Conservation (phyloP, 1,140 invertebrate species). For the Drosophila murphyi region DNA sequence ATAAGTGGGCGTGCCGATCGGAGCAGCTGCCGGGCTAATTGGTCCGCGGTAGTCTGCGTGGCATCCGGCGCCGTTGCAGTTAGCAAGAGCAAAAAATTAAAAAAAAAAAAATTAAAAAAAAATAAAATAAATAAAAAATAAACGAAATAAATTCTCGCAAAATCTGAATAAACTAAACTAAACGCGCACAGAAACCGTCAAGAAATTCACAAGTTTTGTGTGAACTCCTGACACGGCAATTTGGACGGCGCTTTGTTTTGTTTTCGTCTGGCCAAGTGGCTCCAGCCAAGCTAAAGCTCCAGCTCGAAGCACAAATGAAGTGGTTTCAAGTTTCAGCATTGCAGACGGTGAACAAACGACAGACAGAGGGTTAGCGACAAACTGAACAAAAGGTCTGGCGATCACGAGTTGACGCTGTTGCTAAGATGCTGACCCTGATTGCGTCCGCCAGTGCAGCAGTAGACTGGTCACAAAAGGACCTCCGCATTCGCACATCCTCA, state of each 20-base stretch:
- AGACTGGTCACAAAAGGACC: constrained; percentile 14
- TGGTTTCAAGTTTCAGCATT: constrained; percentile 69
- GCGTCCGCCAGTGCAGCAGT: constrained; percentile 44
- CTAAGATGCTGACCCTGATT: constrained; percentile 56
- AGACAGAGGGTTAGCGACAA: too few relatives aligned
- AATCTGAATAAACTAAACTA: not conserved
- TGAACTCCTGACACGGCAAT: constrained; percentile 70
- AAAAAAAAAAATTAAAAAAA: not conserved
- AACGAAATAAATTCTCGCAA: not conserved
- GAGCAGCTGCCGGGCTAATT: constrained; percentile 54
- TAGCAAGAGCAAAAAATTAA: constrained; percentile 3
- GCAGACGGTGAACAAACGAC: not conserved
- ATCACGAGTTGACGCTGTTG: constrained; percentile 27
- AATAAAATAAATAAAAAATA: not conserved
- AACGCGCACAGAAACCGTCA: constrained; percentile 20
- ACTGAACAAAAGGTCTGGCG: constrained; percentile 37
- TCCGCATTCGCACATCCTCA: constrained; percentile 4
- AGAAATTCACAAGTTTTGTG: constrained; percentile 78
- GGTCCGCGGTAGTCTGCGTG: constrained; percentile 50
- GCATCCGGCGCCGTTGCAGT: constrained; percentile 64
- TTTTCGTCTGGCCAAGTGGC: constrained; percentile 32
- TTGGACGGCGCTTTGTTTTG: constrained; percentile 22
- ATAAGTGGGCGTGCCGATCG: constrained; percentile 20
- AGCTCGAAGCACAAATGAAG: constrained; percentile 39
- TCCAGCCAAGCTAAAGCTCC: constrained; percentile 5